phyloP scores from a whole-genome alignment of 1,140 invertebrate genomes.

The Lasioglossum albipes region DNA sequence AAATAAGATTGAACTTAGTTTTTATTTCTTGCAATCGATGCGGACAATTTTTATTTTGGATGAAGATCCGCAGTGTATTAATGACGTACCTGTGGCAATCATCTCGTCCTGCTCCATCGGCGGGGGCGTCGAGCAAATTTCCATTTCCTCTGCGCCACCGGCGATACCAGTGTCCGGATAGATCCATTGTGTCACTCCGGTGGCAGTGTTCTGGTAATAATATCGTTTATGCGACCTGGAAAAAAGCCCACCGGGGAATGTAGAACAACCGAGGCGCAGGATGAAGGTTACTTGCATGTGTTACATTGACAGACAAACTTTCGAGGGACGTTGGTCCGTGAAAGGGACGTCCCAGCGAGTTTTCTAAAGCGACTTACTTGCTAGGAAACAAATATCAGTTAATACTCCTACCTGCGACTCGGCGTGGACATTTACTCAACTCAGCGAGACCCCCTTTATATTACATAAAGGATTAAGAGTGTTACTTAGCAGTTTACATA shows the following conservation, averaged over 20 bases:
- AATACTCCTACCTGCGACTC: conserved; percentile 59
- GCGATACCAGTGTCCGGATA: conserved; percentile 82
- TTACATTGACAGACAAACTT: conserved; percentile 57
- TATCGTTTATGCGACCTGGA: conserved; percentile 86
- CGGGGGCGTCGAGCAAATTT: conserved; percentile 83
- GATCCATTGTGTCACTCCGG: conserved; percentile 84
- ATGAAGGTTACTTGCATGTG: conserved; percentile 45
- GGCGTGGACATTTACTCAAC: conserved; percentile 52
- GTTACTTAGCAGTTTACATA: conserved; percentile 57
- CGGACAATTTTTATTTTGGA: too few relatives aligned
- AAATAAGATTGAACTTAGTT: too few relatives aligned
- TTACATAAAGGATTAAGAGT: conserved; percentile 54
- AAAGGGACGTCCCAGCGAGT: conserved; percentile 47
- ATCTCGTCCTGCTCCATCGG: conserved; percentile 76
- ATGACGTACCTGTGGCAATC: conserved; percentile 25
- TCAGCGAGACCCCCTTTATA: conserved; percentile 55
- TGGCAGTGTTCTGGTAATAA: conserved; percentile 84
- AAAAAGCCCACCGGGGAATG: conserved; percentile 75
- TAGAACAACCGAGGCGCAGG: conserved; percentile 65
- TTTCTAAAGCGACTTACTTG: conserved; percentile 54
- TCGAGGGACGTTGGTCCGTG: conserved; percentile 51
- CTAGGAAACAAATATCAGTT: conserved; percentile 58
- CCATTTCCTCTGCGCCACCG: conserved; percentile 83
- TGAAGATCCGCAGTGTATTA: too few relatives aligned
- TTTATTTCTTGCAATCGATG: too few relatives aligned